A percentile compares a stretch with the other conserved stretches of the same genome.
These are phyloP conservation scores for Coregonus clupeaformis DNA, from an alignment of 2,113 vertebrate genomes.

Conservation along the genomic window DNA sequence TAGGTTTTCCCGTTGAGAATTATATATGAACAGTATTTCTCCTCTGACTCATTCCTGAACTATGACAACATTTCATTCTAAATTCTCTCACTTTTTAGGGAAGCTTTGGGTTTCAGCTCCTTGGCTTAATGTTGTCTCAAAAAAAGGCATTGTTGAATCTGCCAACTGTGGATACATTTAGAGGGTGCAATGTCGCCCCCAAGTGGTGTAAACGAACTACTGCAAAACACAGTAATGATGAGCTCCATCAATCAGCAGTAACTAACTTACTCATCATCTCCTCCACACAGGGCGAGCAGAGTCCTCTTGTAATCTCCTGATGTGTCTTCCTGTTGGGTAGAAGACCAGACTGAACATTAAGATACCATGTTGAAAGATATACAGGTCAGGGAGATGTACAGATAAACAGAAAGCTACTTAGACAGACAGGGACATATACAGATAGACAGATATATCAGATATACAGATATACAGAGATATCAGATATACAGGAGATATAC, in stretches of 20 bases:
- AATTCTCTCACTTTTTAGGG: background rate
- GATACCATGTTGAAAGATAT: background rate
- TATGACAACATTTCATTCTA: background rate
- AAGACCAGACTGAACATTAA: background rate
- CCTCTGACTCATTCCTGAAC: background rate
- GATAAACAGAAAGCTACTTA: too few species aligned
- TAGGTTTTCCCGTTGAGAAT: background rate
- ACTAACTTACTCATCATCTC: slow-evolving; percentile 92
- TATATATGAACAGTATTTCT: background rate
- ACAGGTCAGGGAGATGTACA: too few species aligned
- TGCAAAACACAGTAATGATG: slow-evolving; percentile 1
- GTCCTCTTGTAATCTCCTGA: slow-evolving; percentile 95
- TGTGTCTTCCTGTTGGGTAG: slow-evolving; percentile 83
- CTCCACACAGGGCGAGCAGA: slow-evolving; percentile 90
- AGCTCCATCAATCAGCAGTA: background rate
- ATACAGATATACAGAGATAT: too few species aligned
- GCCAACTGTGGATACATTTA: background rate
- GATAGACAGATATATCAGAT: too few species aligned
- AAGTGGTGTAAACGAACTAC: slow-evolving; percentile 23
- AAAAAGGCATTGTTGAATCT: background rate
- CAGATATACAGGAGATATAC: too few species aligned
- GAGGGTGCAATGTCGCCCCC: slow-evolving; percentile 39
- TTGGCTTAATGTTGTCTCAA: background rate
- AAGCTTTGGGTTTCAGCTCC: background rate
- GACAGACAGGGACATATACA: too few species aligned